These are phyloP conservation scores for Coremacera marginata DNA, from an alignment of 2,888 invertebrate species.

Conservation along the genomic window DNA sequence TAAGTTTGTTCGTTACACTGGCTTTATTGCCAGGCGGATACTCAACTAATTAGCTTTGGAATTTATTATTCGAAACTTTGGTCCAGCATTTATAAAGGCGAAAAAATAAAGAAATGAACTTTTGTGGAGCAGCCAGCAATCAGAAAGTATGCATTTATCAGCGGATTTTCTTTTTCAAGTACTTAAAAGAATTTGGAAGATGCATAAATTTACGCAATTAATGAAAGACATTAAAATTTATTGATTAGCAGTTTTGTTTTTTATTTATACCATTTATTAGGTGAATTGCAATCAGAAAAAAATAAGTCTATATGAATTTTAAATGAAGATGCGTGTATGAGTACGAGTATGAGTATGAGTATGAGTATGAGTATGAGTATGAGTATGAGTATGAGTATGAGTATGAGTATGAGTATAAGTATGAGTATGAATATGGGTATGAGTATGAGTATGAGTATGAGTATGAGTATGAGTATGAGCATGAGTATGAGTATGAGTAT, in stretches of 20 bases:
- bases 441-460: too few relatives aligned
- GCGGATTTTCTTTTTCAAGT: too few relatives aligned
- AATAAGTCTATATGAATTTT: background rate
- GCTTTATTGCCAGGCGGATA: background rate
- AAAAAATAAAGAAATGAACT: too few relatives aligned
- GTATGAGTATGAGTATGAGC: too few relatives aligned
- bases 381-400: background rate
- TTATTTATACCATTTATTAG: too few relatives aligned
- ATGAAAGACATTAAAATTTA: background rate
- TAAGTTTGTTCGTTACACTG: background rate
- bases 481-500: too few relatives aligned
- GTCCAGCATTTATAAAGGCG: background rate
- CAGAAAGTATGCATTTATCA: too few relatives aligned
- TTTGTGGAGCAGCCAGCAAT: too few relatives aligned
- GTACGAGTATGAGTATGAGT: background rate
- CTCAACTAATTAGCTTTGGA: conserved; percentile 29
- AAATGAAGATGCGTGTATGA: background rate
- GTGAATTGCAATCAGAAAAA: background rate
- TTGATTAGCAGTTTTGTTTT: too few relatives aligned
- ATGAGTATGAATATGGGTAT: too few relatives aligned
- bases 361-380: background rate
- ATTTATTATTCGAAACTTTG: conserved; percentile 28
- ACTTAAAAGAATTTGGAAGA: background rate
- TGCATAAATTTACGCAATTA: background rate
- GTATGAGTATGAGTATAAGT: too few relatives aligned